Evolutionary conservation across 1,140 invertebrate genomes (phyloP).

Genomic region (Zaprionus inermis): DNA sequence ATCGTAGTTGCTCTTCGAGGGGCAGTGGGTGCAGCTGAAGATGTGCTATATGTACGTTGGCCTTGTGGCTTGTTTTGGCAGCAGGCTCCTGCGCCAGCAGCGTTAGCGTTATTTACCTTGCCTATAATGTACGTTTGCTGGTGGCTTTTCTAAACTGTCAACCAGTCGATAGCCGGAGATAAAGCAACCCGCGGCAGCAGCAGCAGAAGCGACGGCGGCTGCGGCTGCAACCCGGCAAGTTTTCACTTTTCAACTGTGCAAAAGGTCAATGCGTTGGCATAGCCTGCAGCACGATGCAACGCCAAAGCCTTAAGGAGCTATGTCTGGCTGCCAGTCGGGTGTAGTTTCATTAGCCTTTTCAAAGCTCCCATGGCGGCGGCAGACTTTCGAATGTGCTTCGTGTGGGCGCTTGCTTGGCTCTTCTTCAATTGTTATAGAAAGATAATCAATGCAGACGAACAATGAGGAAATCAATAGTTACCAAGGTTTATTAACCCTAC

Average conservation of each 20-base stretch:
- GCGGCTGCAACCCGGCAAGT: slow-evolving; percentile 38
- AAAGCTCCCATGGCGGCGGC: slow-evolving; percentile 34
- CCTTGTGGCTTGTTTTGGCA: slow-evolving; percentile 43
- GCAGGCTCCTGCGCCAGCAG: slow-evolving; percentile 36
- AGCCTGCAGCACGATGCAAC: slow-evolving; percentile 11
- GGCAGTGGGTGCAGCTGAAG: slow-evolving; percentile 36
- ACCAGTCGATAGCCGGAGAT: slow-evolving; percentile 47
- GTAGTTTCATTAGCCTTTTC: too few relatives aligned
- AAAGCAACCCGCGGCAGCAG: slow-evolving; percentile 20
- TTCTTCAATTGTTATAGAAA: slow-evolving; percentile 31
- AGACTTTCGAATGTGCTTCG: slow-evolving; percentile 40
- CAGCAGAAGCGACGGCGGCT: neutral
- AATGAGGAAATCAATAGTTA: slow-evolving; percentile 20
- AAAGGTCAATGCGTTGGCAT: slow-evolving; percentile 68
- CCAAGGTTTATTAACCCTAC: slow-evolving; percentile 32
- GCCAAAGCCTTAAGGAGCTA: slow-evolving; percentile 34
- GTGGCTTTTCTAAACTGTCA: slow-evolving; percentile 79
- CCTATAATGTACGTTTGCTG: slow-evolving; percentile 35
- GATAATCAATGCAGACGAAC: slow-evolving; percentile 16
- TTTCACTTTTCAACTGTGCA: slow-evolving; percentile 73
- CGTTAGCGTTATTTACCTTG: slow-evolving; percentile 4
- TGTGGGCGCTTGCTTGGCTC: slow-evolving; percentile 8
- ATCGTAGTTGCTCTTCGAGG: slow-evolving; percentile 45
- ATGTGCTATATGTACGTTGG: slow-evolving; percentile 27
- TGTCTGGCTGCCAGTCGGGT: slow-evolving; percentile 28